Percentiles rank a stretch among this genome's conserved stretches.
phyloP scores from a whole-genome alignment of 2,888 invertebrate species.

The Octonoba sinensis region DNA sequence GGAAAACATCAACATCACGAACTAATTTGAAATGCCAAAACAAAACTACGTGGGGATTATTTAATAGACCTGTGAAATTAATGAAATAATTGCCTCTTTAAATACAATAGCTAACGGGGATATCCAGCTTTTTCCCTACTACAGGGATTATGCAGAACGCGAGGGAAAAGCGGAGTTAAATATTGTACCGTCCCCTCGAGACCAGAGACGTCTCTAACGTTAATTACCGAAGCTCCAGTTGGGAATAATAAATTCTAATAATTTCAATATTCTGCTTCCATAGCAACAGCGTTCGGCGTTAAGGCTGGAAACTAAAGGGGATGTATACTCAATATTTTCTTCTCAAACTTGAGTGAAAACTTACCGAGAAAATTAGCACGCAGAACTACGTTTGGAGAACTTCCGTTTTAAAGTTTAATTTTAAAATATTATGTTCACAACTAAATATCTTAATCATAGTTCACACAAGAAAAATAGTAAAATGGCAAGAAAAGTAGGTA shows the following conservation, averaged over 20 bases:
- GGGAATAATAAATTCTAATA: slow-evolving; percentile 65
- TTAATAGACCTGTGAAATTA: slow-evolving; percentile 43
- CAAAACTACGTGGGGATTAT: slow-evolving; percentile 31
- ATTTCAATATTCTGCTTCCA: slow-evolving; percentile 61
- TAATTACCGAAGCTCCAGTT: slow-evolving; percentile 62
- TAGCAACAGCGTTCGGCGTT: slow-evolving; percentile 53
- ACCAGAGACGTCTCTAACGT: slow-evolving; percentile 55
- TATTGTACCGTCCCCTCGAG: slow-evolving; percentile 62
- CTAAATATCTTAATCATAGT: too few relatives aligned
- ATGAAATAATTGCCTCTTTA: slow-evolving; percentile 57
- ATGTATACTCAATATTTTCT: slow-evolving; percentile 34
- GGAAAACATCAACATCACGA: background rate
- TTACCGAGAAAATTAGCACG: too few relatives aligned
- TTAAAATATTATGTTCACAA: too few relatives aligned
- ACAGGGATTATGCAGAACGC: slow-evolving; percentile 35
- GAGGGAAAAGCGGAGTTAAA: slow-evolving; percentile 59
- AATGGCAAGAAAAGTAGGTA: too few relatives aligned
- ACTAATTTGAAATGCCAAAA: slow-evolving; percentile 17
- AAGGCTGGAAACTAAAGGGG: slow-evolving; percentile 39
- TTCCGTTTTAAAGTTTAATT: too few relatives aligned
- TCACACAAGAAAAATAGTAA: too few relatives aligned
- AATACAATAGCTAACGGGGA: slow-evolving; percentile 53
- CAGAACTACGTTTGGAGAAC: too few relatives aligned
- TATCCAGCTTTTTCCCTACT: slow-evolving; percentile 40
- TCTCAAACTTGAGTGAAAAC: slow-evolving; percentile 14